phyloP scores from a whole-genome alignment of 2,888 invertebrate genomes.

The Tetheella fluctuosa region DNA sequence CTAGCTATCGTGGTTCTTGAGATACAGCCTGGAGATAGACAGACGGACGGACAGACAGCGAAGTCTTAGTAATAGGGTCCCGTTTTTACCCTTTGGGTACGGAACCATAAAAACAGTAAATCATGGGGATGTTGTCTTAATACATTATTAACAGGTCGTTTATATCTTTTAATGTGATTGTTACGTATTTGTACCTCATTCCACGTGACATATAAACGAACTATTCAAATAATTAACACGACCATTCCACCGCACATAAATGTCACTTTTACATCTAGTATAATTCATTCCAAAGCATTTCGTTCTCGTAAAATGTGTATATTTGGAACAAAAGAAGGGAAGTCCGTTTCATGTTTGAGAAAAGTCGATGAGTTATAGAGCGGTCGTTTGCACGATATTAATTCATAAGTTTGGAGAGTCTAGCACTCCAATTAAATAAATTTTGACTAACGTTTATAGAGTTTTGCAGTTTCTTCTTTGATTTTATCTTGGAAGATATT shows the following conservation, averaged over 20 bases:
- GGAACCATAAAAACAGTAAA: not conserved
- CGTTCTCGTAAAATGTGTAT: constrained; percentile 46
- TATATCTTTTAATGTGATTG: constrained; percentile 54
- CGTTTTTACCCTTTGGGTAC: too few relatives aligned
- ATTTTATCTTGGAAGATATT: not conserved
- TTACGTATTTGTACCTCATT: constrained; percentile 63
- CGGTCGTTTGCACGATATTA: not conserved
- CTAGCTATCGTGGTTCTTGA: too few relatives aligned
- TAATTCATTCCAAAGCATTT: constrained; percentile 66
- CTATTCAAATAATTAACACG: constrained; percentile 73
- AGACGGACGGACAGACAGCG: too few relatives aligned
- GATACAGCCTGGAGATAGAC: too few relatives aligned
- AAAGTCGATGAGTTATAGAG: constrained; percentile 11
- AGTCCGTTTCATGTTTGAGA: constrained; percentile 31
- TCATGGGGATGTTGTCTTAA: constrained; percentile 18
- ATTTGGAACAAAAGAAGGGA: constrained; percentile 52
- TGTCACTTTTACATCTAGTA: constrained; percentile 70
- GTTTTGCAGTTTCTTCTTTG: constrained; percentile 2
- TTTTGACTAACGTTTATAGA: constrained; percentile 4
- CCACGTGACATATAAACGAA: constrained; percentile 53
- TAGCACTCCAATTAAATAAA: constrained; percentile 7
- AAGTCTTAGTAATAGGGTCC: too few relatives aligned
- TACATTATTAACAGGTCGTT: constrained; percentile 54
- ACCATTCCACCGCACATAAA: constrained; percentile 66
- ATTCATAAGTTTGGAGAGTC: constrained; percentile 1